Evolutionary conservation across 2,888 invertebrate species (phyloP).

Genomic region (Timema podura): DNA sequence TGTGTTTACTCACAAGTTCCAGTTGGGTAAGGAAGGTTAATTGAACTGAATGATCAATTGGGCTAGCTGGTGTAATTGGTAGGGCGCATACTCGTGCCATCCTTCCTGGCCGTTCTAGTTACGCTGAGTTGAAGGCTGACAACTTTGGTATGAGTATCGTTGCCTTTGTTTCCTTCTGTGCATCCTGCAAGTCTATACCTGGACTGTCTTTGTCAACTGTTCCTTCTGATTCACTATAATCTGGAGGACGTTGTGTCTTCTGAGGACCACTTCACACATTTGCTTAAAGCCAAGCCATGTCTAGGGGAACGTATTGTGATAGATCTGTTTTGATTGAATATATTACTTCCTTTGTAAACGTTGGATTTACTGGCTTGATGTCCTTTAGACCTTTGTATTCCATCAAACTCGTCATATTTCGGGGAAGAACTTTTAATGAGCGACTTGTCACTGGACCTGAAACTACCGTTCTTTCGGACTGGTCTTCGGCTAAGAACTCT

Average conservation of each 20-base stretch:
- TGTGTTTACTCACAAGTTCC: slow-evolving; percentile 16
- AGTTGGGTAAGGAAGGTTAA: slow-evolving; percentile 22
- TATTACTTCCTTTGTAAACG: slow-evolving; percentile 7
- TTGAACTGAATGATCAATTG: slow-evolving; percentile 21
- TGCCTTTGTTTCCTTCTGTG: slow-evolving; percentile 9
- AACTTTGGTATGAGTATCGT: slow-evolving; percentile 16
- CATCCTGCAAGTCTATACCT: background rate
- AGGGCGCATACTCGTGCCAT: slow-evolving; percentile 14
- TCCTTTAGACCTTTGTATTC: slow-evolving; percentile 16
- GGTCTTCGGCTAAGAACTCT: slow-evolving; percentile 18
- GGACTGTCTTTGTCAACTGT: slow-evolving; percentile 9
- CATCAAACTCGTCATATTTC: slow-evolving; percentile 8
- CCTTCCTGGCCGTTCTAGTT: slow-evolving; percentile 6
- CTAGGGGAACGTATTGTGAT: slow-evolving; percentile 7
- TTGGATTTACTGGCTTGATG: slow-evolving; percentile 10
- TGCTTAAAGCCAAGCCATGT: slow-evolving; percentile 21
- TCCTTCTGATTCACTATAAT: slow-evolving; percentile 16
- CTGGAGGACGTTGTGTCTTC: background rate
- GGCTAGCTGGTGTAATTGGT: slow-evolving; percentile 18
- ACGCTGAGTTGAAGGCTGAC: slow-evolving; percentile 20
- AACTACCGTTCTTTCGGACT: slow-evolving; percentile 12
- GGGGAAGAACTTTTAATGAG: slow-evolving; percentile 16
- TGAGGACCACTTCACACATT: slow-evolving; percentile 11
- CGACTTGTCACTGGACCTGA: slow-evolving; percentile 16
- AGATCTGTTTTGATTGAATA: slow-evolving; percentile 2